Evolutionary conservation across 2,797 vertebrate species (phyloP), one percentile per base, ranked within the genome.

Genomic region (Jordanella pulchra): DNA sequence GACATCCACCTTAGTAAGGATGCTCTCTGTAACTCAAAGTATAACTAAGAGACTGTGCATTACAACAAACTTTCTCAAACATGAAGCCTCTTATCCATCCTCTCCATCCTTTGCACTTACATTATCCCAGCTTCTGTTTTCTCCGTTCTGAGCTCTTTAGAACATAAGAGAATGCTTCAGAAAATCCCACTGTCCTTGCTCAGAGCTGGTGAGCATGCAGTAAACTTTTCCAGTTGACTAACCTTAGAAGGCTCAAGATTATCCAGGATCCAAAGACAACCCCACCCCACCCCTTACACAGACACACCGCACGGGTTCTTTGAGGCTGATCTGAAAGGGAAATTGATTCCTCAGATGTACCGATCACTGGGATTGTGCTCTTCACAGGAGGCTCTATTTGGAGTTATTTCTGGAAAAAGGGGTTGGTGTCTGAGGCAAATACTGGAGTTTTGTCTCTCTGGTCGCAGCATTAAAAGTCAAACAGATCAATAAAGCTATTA

Each of bases 181-280:
- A 91, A 92, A 92, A 91, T 91, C 88, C 87, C 72, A 68, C 78
- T 89, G 81, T 88, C 78, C 72, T 79, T 82, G 83, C 87, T 89
- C 82, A 81, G 78, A 84, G 82, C 75, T 71, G 54, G 65, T 76
- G 79, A 84, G 87, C 88, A 89, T 79, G 75, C 82, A 73, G 87
- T 87, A 85, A 90, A 91, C 89, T 89, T 90, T 92, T 93, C 86
- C 89, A 89, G 85, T 85, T 89, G 90, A 90, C 88, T 93, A 90
- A 86, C 88, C 88, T 89, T 87, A 87, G 84, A 90, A 78, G 87
- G 65, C 83, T 89, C 54, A 14, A 89, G 92, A 92, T 93, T 91
- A 93, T 84, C 73, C 73, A 25, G 78, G 85, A 83, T 85, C 85
- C 81, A 82, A 75, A 87, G 73, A 85, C 73, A 72, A 91, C 89